Base-by-base conservation (phyloP, 2,797 vertebrate species). In the Sebastolobus altivelis region DNA sequence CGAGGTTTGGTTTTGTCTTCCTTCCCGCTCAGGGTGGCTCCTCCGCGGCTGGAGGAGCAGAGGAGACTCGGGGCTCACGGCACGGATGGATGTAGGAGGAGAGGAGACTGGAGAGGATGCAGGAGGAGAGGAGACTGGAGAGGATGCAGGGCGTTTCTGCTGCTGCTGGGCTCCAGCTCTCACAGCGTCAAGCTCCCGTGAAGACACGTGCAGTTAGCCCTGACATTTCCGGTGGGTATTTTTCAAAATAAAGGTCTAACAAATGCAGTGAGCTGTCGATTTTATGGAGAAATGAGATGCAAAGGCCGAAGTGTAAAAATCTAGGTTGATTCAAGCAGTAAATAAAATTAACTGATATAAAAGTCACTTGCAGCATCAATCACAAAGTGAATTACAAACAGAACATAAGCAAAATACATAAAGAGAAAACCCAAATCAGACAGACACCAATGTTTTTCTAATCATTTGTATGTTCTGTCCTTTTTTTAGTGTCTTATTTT, bases 61-160 rank as follows among this genome's bases (percentile, higher is more conserved):
- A 77, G 80, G 18, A 52, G 66, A 58, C 38, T 27, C 59, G 77
- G 54, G 68, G 1, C n/a, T 5, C 33, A 3, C 8, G 54, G 35
- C 59, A 40, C 3, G 82, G 89, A 87, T 76, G 81, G 87, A 87
- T 77, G 88, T 37, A 2, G 72, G 82, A 80, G 75, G 75, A 85
- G 77, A 66, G 79, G 77, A 63, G 81, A 82, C 43, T 3, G 70
- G 81, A 85, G 77, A 66, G 79, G 77, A 63, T 79, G 81, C 43
- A 2, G 70, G 81, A 81, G 78, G 75, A 84, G 89, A 82, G 70
- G 58, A 49, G 29, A 40, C 38, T 40, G 5, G 38, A 40, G 38
- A 40, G 38, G 38, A 40, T 40, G 13, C 62, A 69, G 78, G 61
- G 88, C 90, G 90, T 90, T 87, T 68, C 87, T 90, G 75, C 70